Evolutionary conservation across 2,888 invertebrate genomes (phyloP).

Genomic region (Alloplasta piceator): DNA sequence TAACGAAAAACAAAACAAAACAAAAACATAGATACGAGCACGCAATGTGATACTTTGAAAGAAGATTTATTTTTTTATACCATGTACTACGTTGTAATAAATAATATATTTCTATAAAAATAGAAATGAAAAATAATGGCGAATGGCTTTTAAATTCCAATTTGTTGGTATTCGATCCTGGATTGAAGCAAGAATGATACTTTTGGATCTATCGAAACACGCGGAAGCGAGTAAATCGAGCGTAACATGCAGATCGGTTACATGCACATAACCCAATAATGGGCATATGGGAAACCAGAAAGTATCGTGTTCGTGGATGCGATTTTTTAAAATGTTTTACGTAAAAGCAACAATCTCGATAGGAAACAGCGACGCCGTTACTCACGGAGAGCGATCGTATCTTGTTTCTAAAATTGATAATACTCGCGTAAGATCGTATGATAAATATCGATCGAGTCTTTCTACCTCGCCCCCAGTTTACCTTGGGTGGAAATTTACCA

Average conservation of each 20-base stretch:
- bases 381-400: constrained; percentile 27
- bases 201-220: constrained; percentile 28
- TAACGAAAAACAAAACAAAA: constrained; percentile 17
- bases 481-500: constrained; percentile 49
- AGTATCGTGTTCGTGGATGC: constrained; percentile 34
- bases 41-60: constrained; percentile 62
- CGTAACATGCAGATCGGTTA: constrained; percentile 55
- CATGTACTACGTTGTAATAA: constrained; percentile 51
- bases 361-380: constrained; percentile 12
- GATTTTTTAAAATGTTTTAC: constrained; percentile 9
- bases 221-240: constrained; percentile 55
- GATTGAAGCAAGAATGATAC: neutral
- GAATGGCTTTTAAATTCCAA: constrained; percentile 4
- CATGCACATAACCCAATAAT: constrained; percentile 36
- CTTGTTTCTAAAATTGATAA: constrained; percentile 36
- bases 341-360: constrained; percentile 11
- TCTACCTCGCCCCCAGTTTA: constrained; percentile 20
- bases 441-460: constrained; percentile 39
- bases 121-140: neutral
- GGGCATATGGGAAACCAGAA: constrained; percentile 43
- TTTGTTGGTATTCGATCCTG: neutral
- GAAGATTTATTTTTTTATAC: constrained; percentile 56
- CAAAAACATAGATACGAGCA: constrained; percentile 49
- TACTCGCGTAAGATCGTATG: constrained; percentile 1
- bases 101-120: constrained; percentile 31